Evolutionary conservation across 1,140 invertebrate genomes (phyloP), one percentile per base, ranked within the genome.

Genomic region (Hyles vespertilio): DNA sequence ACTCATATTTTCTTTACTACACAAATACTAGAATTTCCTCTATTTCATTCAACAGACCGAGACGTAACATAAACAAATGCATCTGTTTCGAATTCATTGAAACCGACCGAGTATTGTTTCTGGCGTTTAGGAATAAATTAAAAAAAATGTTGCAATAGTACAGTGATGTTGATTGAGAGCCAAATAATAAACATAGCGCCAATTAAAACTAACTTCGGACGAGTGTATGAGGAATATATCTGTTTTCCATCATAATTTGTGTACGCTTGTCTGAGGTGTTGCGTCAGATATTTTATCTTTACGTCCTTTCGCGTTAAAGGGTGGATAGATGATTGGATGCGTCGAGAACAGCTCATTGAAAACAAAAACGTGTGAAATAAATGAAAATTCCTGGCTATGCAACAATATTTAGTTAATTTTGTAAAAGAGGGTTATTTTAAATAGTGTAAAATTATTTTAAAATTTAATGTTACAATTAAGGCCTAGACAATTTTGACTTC

Each of bases 131-230:
- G n/a, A 48, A 48, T 48, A 11, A 51, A 33, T 34, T 8, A 51
- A 51, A 8, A 22, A 22, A 51, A 34, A 51, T 51, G n/a, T 32
- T 45, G 50, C 32, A 56, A 61, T 62, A 53, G 51, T 51, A 11
- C n/a, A 33, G 33, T 57, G 56, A 57, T 34, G 36, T 7, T 57
- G 63, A 65, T 65, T 58, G 63, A 65, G 56, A 65, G 58, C 32
- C 11, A 48, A 58, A 65, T 56, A 65, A 64, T 65, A 65, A 65
- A 65, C 63, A 65, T 3, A 33, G n/a, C 47, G 58, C 63, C 63
- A 65, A 65, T 65, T 65, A 65, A 60, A 65, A 55, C 63, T 65
- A 61, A 60, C 53, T 46, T 50, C 47, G n/a, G 43, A 10, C 9
- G 47, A 49, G 47, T 57, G 22, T 33, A 54, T 53, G 53, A 54